Evolutionary conservation across 30 jellyfish, hydroid and myxozoan genomes (phyloP).

Genomic region (Pelagia noctiluca): DNA sequence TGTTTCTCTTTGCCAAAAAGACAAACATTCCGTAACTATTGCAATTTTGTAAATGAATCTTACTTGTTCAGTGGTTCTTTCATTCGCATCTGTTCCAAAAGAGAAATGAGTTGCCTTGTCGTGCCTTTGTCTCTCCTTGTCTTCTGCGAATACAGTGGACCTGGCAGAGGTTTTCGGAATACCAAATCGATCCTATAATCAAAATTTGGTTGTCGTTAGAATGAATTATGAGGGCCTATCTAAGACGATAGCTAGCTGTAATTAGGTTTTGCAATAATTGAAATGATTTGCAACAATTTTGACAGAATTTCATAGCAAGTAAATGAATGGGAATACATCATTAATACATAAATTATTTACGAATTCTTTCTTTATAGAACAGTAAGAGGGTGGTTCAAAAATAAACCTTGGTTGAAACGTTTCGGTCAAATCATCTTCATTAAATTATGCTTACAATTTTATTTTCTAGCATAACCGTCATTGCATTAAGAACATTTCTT

Average conservation of each 20-base stretch:
- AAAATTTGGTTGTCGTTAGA: not conserved
- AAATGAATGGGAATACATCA: too few species aligned
- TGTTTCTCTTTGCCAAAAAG: too few species aligned
- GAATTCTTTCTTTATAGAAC: not conserved
- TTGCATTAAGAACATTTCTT: too few species aligned
- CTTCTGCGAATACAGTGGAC: not conserved
- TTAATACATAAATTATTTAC: not conserved
- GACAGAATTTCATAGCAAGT: too few species aligned
- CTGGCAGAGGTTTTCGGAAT: not conserved
- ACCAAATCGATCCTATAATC: not conserved
- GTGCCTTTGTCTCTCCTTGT: not conserved
- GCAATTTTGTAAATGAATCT: not conserved
- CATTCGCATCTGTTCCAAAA: constrained; percentile 2
- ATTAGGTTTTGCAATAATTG: not conserved
- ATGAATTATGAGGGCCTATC: not conserved
- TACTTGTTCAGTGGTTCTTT: constrained; percentile 18
- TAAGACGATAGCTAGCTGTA: not conserved
- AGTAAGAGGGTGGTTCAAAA: too few species aligned
- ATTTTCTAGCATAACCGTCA: too few species aligned
- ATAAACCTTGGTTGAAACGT: too few species aligned
- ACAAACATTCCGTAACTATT: too few species aligned
- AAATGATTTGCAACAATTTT: too few species aligned
- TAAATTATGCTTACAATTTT: too few species aligned
- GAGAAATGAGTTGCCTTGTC: constrained; percentile 16
- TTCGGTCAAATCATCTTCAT: too few species aligned